These are phyloP conservation scores for Carassius gibelio DNA, from an alignment of 2,113 vertebrate genomes.

Conservation along the genomic window DNA sequence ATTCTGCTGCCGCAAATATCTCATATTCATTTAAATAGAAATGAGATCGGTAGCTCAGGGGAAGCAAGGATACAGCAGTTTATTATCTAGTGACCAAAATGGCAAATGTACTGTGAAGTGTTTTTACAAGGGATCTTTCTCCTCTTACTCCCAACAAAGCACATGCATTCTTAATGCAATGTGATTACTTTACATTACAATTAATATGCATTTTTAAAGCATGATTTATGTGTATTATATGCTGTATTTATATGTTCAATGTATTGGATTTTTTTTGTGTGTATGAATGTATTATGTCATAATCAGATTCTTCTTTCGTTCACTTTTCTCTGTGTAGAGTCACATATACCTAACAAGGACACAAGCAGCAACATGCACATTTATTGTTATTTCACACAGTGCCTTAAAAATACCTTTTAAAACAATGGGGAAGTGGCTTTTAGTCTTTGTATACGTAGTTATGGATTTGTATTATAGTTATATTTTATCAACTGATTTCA, in stretches of 20 bases:
- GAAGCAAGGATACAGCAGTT: conserved; percentile 41
- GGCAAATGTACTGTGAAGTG: conserved; percentile 49
- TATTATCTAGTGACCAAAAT: conserved; percentile 49
- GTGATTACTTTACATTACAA: not conserved
- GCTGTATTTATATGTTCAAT: not conserved
- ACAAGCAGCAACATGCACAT: not conserved
- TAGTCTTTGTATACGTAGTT: not conserved
- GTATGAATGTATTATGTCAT: not conserved
- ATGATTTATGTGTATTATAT: not conserved
- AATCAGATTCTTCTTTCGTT: not conserved
- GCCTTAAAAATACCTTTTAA: not conserved
- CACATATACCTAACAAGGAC: not conserved
- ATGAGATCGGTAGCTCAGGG: conserved; percentile 50
- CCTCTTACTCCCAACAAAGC: not conserved
- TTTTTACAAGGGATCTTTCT: conserved; percentile 27
- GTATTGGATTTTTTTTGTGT: not conserved
- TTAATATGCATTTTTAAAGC: not conserved
- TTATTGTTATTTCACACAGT: not conserved
- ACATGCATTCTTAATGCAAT: not conserved
- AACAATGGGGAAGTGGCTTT: not conserved
- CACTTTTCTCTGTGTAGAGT: not conserved
- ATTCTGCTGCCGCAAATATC: conserved; percentile 19
- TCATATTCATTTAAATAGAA: conserved; percentile 43
- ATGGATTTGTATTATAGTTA: not conserved
- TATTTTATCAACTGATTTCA: conserved; percentile 14